These are phyloP conservation scores for Eulemur mongoz DNA, from an alignment of 2,797 vertebrate genomes.

Conservation along the genomic window DNA sequence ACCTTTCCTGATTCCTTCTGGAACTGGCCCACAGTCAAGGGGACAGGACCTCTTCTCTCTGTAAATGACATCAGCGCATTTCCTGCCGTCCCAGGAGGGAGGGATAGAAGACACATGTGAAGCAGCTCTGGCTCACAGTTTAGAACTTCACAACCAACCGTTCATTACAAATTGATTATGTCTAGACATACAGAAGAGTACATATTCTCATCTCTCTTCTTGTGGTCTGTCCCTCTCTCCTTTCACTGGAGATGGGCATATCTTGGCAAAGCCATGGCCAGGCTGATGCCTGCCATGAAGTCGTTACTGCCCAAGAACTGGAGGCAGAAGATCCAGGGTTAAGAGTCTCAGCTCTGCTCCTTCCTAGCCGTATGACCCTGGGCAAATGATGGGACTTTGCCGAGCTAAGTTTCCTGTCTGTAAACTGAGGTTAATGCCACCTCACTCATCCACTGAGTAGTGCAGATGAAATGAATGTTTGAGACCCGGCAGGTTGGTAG, in stretches of 20 bases:
- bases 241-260: background rate
- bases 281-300: background rate
- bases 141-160: background rate
- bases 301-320: background rate
- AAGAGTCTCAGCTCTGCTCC: background rate
- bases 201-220: background rate
- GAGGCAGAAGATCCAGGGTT: background rate
- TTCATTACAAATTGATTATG: background rate
- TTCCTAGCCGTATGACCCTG: background rate
- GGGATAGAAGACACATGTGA: background rate
- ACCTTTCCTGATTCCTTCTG: background rate
- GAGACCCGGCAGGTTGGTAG: background rate
- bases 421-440: background rate
- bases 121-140: background rate
- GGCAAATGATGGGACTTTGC: background rate
- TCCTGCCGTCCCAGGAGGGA: background rate
- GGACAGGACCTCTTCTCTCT: background rate
- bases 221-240: background rate
- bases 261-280: background rate
- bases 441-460: background rate
- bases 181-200: background rate
- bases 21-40: background rate
- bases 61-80: fast-evolving
- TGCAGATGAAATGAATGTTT: background rate
- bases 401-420: background rate